Base-by-base conservation (phyloP, 2,888 invertebrate species). In the Patella caerulea region DNA sequence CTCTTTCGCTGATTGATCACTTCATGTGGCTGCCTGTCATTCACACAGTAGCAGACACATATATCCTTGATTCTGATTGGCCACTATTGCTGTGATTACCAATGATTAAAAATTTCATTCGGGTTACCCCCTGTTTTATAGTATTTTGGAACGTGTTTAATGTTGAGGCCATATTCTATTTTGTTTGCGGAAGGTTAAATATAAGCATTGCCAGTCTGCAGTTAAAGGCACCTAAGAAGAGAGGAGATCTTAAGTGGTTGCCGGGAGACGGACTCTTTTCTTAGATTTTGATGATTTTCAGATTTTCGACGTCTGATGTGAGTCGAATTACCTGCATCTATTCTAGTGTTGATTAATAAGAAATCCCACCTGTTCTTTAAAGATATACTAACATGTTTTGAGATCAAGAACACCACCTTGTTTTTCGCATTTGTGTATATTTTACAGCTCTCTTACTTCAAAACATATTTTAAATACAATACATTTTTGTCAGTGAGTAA, bases 1-100 rank as follows among this genome's bases (percentile, higher is more conserved):
- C 65, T 65, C 24, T 65, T 65, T 65, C 65, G 65, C 24, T 65
- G 65, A 65, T 65, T 65, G 65, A 65, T 65, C 65, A 65, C 65
- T 65, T 65, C 65, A 65, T 24, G 65, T 65, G 65, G 65, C 65
- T 24, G 65, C 24, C 65, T 65, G 65, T 65, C 65, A 65, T 65
- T 65, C 65, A 65, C 24, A 65, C 65, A 65, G 65, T 65, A 65
- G 65, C 65, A 65, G 65, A 65, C 65, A 65, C 65, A 65, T 65
- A 65, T 24, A 65, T 65, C 19, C 65, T 65, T 24, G 24, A 24
- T 65, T 65, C 65, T 65, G 65, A 65, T 65, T 65, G 65, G 65
- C 65, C 65, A 65, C 65, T 65, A 24, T 24, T 65, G 65, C 65
- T 65, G 19, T 24, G 65, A 65, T 65, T 65, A 65, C 65, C 65